A percentile compares a stretch with the other conserved stretches of the same genome.
These are phyloP conservation scores for Lordiphosa stackelbergi DNA, from an alignment of 1,140 invertebrate genomes.

Conservation along the genomic window DNA sequence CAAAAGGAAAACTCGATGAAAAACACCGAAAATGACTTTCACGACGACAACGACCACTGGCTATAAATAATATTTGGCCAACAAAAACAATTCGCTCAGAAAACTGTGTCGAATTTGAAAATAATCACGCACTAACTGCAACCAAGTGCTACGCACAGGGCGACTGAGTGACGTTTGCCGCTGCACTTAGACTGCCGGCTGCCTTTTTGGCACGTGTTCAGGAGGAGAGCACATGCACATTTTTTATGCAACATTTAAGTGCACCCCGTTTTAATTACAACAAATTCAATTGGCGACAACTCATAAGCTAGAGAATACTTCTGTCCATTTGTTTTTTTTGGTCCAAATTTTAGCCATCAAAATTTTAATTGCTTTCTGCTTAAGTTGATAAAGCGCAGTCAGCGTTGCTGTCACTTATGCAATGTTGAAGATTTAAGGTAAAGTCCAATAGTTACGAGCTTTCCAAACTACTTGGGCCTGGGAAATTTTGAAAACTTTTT, in stretches of 20 bases:
- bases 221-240: constrained; percentile 30
- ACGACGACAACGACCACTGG: constrained; percentile 32
- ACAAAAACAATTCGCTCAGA: constrained; percentile 67
- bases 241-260: constrained; percentile 74
- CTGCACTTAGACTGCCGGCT: constrained; percentile 47
- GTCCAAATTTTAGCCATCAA: constrained; percentile 52
- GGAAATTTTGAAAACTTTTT: no score
- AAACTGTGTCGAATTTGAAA: constrained; percentile 76
- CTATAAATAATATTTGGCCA: constrained; percentile 62
- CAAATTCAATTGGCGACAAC: constrained; percentile 51
- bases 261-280: constrained; percentile 63
- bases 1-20: constrained; percentile 41
- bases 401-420: constrained; percentile 15
- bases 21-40: constrained; percentile 70
- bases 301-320: constrained; percentile 17
- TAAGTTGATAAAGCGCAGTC: not conserved
- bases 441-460: no score
- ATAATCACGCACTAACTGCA: constrained; percentile 72
- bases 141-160: constrained; percentile 23
- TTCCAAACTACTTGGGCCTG: no score
- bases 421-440: constrained; percentile 5
- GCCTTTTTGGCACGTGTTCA: constrained; percentile 69
- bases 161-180: constrained; percentile 60
- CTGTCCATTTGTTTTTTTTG: constrained; percentile 17
- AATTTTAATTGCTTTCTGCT: constrained; percentile 68